Evolutionary conservation across 2,888 invertebrate genomes (phyloP).

Genomic region (Muscina levida): DNA sequence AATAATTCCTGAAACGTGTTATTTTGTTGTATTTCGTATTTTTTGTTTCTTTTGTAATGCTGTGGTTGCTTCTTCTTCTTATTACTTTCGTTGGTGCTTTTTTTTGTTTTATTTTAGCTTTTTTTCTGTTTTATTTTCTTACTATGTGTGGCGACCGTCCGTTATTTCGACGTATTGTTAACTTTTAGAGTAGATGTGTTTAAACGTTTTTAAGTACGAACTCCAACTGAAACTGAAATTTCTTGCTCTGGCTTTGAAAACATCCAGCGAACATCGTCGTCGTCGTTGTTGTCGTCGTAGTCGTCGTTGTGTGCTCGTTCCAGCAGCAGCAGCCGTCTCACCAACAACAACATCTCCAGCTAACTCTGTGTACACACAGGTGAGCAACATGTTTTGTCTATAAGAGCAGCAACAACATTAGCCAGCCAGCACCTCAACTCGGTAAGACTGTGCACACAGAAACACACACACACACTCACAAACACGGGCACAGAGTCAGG

Average conservation of each 20-base stretch:
- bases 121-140: too few species aligned
- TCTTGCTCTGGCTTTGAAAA: constrained; percentile 63
- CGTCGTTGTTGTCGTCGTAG: constrained; percentile 1
- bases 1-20: constrained; percentile 27
- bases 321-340: neutral
- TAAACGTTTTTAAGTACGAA: constrained; percentile 65
- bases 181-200: constrained; percentile 54
- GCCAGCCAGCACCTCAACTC: constrained; percentile 7
- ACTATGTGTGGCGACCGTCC: constrained; percentile 35
- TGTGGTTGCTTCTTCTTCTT: constrained; percentile 11
- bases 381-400: constrained; percentile 9
- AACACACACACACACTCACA: neutral
- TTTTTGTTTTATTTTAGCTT: constrained; percentile 37
- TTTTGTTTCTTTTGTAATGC: neutral
- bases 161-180: constrained; percentile 37
- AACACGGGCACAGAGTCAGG: neutral
- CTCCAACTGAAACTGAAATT: constrained; percentile 65
- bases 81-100: constrained; percentile 33
- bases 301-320: constrained; percentile 49
- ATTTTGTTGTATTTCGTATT: neutral
- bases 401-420: constrained; percentile 18
- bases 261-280: constrained; percentile 33
- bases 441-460: too few species aligned
- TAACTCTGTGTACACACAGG: constrained; percentile 37
- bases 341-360: constrained; percentile 15